Evolutionary conservation across 53 echinoderm and acorn worm genomes (phyloP).

Genomic region (Pentamera pediparva): DNA sequence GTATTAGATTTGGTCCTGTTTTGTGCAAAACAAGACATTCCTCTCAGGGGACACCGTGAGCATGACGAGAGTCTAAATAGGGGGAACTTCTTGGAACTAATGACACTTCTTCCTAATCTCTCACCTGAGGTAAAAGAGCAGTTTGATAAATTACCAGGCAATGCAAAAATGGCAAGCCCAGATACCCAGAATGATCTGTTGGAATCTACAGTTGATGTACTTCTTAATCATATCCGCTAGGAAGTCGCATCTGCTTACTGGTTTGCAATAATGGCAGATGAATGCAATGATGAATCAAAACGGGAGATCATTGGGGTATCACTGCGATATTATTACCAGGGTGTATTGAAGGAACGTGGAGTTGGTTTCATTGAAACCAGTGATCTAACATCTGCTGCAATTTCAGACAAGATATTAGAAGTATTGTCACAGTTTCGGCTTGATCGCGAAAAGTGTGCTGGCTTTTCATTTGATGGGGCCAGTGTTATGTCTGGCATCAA

Average conservation of each 20-base stretch:
- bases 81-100: background rate
- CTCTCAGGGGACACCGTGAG: background rate
- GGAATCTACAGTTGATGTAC: constrained; percentile 5
- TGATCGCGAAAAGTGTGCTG: background rate
- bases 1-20: background rate
- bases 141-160: background rate
- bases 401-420: constrained; percentile 7
- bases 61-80: background rate
- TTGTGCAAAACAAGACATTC: background rate
- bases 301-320: constrained; percentile 2
- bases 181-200: background rate
- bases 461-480: constrained; percentile 3
- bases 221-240: background rate
- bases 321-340: background rate
- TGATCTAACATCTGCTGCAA: background rate
- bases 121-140: background rate
- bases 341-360: background rate
- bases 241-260: background rate
- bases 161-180: constrained; percentile 4
- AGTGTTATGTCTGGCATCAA: constrained; percentile 5
- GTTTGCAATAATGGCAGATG: background rate
- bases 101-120: background rate
- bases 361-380: constrained; percentile 3
- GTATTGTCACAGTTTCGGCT: background rate
- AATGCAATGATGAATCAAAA: constrained; percentile 2